Evolutionary conservation across 1,140 invertebrate species (phyloP).

Genomic region (Trachymyrmex septentrionalis): DNA sequence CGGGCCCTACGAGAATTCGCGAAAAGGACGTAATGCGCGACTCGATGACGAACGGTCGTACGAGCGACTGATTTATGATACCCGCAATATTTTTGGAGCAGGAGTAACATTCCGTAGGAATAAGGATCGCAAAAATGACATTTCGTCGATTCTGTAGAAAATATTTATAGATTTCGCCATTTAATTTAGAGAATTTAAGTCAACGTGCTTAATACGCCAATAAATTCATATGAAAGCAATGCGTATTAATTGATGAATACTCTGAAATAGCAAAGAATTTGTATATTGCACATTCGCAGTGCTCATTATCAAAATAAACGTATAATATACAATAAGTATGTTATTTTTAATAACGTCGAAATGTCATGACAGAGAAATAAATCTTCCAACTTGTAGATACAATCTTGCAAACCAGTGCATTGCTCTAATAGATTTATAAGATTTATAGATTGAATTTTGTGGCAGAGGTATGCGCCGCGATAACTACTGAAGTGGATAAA

Average conservation of each 20-base stretch:
- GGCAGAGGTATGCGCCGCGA: not conserved
- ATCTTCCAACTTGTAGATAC: not conserved
- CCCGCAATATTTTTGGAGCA: slow-evolving; percentile 54
- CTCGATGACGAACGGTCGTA: slow-evolving; percentile 67
- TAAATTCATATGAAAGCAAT: slow-evolving; percentile 13
- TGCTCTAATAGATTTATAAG: slow-evolving; percentile 3
- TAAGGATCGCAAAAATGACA: slow-evolving; percentile 30
- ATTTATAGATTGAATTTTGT: slow-evolving; percentile 18
- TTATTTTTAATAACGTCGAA: not conserved
- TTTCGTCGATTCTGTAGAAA: not conserved
- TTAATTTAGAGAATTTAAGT: slow-evolving; percentile 13
- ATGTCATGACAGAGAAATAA: not conserved
- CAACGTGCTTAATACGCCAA: not conserved
- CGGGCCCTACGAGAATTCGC: slow-evolving; percentile 35
- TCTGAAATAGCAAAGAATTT: not conserved
- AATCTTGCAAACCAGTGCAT: not conserved
- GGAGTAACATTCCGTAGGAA: slow-evolving; percentile 37
- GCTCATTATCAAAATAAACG: too few species aligned
- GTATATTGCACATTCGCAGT: not conserved
- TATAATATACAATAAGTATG: not conserved
- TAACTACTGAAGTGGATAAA: slow-evolving; percentile 31
- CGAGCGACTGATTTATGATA: slow-evolving; percentile 59
- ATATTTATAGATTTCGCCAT: not conserved
- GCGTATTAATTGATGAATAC: not conserved
- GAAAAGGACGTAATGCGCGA: slow-evolving; percentile 58